Conservation (phyloP, 2,888 invertebrate genomes). For the Drosophila mulleri region DNA sequence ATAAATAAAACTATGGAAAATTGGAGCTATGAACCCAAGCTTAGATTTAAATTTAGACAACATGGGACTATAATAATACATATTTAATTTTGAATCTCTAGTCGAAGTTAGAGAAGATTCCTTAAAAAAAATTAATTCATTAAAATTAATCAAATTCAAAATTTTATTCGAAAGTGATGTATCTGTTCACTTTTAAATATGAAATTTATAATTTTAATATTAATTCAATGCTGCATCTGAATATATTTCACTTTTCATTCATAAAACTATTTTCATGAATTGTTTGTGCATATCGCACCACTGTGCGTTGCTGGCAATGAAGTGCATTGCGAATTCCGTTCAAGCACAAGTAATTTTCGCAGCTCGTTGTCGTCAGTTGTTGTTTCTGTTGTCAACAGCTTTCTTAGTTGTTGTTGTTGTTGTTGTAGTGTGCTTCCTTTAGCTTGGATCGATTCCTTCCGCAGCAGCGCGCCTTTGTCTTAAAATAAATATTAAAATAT, state of each 20-base stretch:
- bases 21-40: too few species aligned
- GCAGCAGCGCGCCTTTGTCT: constrained; percentile 52
- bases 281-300: constrained; percentile 6
- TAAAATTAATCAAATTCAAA: too few species aligned
- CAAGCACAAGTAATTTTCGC: constrained; percentile 79
- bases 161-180: too few species aligned
- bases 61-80: too few species aligned
- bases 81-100: too few species aligned
- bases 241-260: not conserved
- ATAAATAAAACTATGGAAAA: too few species aligned
- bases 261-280: not conserved
- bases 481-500: constrained; percentile 37
- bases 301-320: constrained; percentile 35
- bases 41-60: too few species aligned
- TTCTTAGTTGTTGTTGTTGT: constrained; percentile 1
- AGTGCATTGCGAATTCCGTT: constrained; percentile 78
- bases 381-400: constrained; percentile 14
- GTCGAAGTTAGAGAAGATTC: too few species aligned
- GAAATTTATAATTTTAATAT: not conserved
- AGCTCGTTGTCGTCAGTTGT: constrained; percentile 33
- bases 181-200: not conserved
- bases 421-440: constrained; percentile 65
- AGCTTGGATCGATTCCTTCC: constrained; percentile 60
- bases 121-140: too few species aligned
- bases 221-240: not conserved